phyloP scores from a whole-genome alignment of 1,140 invertebrate genomes.

The Reticulitermes speratus region DNA sequence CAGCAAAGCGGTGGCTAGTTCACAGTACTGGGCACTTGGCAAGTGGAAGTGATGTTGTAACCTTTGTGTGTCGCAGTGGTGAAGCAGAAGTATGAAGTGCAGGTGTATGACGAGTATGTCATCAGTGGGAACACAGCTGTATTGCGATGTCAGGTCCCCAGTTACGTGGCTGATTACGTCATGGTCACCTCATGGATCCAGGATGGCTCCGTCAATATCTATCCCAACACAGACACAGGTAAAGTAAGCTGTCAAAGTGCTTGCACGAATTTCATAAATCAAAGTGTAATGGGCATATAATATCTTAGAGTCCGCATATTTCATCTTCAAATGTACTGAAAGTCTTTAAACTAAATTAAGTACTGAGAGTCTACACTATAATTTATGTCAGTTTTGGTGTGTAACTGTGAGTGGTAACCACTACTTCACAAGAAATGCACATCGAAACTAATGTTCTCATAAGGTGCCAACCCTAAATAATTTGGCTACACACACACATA shows the following conservation, averaged over 20 bases:
- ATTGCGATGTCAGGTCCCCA: constrained; percentile 81
- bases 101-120: constrained; percentile 85
- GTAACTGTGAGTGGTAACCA: too few relatives aligned
- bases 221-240: constrained; percentile 78
- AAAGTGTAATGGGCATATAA: not conserved
- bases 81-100: constrained; percentile 81
- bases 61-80: constrained; percentile 64
- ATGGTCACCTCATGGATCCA: constrained; percentile 86
- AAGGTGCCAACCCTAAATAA: too few relatives aligned
- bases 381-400: not conserved
- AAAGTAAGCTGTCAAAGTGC: constrained; percentile 45
- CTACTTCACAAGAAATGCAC: too few relatives aligned
- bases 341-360: too few relatives aligned
- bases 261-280: not conserved
- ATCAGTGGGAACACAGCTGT: constrained; percentile 84
- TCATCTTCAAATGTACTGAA: too few relatives aligned
- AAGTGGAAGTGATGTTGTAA: not conserved
- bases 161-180: constrained; percentile 84
- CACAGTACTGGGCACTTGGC: too few relatives aligned
- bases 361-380: not conserved
- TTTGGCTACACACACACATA: too few relatives aligned
- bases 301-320: not conserved
- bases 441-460: too few relatives aligned
- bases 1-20: too few relatives aligned
- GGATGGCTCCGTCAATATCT: constrained; percentile 76